Evolutionary conservation across 2,888 invertebrate species (phyloP), one percentile per base, ranked within the genome.

Genomic region (Drosophila ustulata): DNA sequence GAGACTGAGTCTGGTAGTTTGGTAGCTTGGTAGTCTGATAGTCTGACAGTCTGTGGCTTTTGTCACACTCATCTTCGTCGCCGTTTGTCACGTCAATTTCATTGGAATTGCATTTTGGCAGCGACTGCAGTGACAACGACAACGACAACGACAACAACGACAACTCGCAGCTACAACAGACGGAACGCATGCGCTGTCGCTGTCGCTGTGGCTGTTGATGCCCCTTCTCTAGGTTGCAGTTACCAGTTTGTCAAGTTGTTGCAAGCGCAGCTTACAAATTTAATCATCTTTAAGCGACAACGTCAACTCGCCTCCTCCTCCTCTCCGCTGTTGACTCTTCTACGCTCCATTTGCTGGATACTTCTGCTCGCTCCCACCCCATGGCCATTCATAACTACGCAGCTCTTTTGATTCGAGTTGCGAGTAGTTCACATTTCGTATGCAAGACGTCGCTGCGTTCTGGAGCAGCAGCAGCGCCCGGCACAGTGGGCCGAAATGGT

Each of bases 61-160:
- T 89, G 88, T 87, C 88, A 78, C 83, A 83, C 88, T 88, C 83
- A 82, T 83, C 88, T 88, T 73, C 71, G 87, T 86, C 34, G 70
- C 65, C 78, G 82, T 78, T 78, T 86, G 88, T 84, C 84, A 78
- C 81, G 89, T 87, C 84, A 84, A 61, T 71, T 84, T 87, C 84
- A 65, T 61, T 78, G 84, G 74, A 84, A 89, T 88, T 79, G 83
- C 88, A 88, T 82, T 88, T 86, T 71, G 80, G 80, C 63, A 56
- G 61, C 41, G 37, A 37, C 37, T 37, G 49, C 43, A 4, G 25
- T 39, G 39, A 13, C 39, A 41, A 18, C 18, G 18, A 18, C 18
- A 18, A 18, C 45, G 39, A 13, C 39, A 41, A 18, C 18, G 18
- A 18, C 39, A 41, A 18, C 18, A 1, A 18, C 18, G 1, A 18